Conservation (phyloP, 2,888 invertebrate species). For the Drosophila helvetica region DNA sequence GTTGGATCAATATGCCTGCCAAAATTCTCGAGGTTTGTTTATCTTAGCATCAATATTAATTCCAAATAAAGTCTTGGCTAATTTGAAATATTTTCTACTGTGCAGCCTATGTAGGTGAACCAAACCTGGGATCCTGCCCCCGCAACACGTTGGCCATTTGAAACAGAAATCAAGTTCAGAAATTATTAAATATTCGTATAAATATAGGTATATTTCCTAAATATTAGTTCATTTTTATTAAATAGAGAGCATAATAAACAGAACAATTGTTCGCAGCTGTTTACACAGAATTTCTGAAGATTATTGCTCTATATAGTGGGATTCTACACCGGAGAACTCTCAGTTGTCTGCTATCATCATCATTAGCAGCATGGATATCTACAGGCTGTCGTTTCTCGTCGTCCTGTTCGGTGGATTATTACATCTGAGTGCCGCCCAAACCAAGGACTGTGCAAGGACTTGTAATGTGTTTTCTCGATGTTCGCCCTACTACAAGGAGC, state of each 20-base stretch:
- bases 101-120: constrained; percentile 37
- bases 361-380: neutral
- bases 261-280: neutral
- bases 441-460: constrained; percentile 16
- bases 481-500: constrained; percentile 29
- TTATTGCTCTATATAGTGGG: constrained; percentile 5
- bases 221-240: neutral
- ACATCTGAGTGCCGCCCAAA: neutral
- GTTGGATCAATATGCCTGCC: constrained; percentile 31
- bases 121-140: constrained; percentile 8
- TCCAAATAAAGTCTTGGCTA: too few relatives aligned
- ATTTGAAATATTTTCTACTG: neutral
- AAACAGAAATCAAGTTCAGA: neutral
- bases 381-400: neutral
- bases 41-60: neutral
- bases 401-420: constrained; percentile 6
- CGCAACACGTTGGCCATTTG: neutral
- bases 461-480: constrained; percentile 27
- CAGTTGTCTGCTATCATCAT: neutral
- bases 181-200: neutral
- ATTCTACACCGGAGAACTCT: neutral
- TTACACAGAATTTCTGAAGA: neutral
- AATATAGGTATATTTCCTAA: neutral
- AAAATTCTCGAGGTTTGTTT: constrained; percentile 15
- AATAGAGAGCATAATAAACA: neutral